Base-by-base conservation (phyloP, 2,797 vertebrate genomes). In the Sebastes iracundus region DNA sequence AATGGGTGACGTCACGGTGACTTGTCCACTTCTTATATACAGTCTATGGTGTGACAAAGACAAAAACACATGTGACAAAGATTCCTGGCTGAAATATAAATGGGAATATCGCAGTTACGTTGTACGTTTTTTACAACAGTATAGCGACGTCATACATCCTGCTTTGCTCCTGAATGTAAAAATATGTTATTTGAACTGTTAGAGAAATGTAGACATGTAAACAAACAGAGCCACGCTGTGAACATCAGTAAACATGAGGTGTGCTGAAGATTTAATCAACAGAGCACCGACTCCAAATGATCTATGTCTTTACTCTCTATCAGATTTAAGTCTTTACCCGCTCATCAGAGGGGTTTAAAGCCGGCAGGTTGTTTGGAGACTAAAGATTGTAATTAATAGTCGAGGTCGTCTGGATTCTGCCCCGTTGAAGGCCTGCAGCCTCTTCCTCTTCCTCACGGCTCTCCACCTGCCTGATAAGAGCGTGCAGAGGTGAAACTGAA, bases 351-450 rank as follows among this genome's bases (percentile, higher is more conserved):
- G 28, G 27, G 20, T 67, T 87, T 76, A 42, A 73, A 81, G 75
- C 67, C 11, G 20, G 13, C 63, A 38, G 72, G 7, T 6, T 73
- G 14, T 77, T 33, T 18, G 13, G 35, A 80, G 38, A 83, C 69
- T 66, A 63, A 79, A 33, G 8, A 64, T 80, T 68, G 67, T 75
- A 81, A 85, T 88, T 75, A 79, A 82, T 58, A 18, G 28, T 33
- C 6, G 25, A 62, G 72, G 79, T 68, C 7, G 5, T 65, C 7
- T 46, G 8, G 30, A 38, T 77, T 35, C 10, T 33, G 35, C 13
- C 46, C 4, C 7, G 22, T 32, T 2, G 10, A 72, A 64, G 62
- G 27, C n/a, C 14, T 30, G 35, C 79, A 4, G 38, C 81, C 69
- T 69, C 63, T 11, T 46, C 63, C 8, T 65, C 63, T 8, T 79